These are phyloP conservation scores for Apteryx mantelli DNA, from an alignment of 2,113 vertebrate species.

Conservation along the genomic window DNA sequence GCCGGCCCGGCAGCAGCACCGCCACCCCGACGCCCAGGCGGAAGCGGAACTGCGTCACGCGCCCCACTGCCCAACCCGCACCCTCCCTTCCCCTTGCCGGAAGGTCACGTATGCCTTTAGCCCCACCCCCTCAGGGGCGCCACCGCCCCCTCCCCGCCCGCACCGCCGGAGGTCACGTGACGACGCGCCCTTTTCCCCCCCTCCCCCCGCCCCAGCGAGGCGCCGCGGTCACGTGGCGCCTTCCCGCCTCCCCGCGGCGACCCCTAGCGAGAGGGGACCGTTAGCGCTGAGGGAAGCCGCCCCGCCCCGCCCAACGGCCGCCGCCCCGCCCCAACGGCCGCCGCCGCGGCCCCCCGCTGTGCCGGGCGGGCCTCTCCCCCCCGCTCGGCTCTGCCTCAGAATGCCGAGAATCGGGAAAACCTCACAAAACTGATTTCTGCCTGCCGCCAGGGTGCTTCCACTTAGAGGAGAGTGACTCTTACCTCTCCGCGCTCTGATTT, in stretches of 20 bases:
- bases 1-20: not conserved
- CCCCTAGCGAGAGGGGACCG: not conserved
- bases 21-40: not conserved
- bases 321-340: not conserved
- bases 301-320: not conserved
- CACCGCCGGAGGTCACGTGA: not conserved
- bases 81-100: not conserved
- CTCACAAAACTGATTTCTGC: too few species aligned
- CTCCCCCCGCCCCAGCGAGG: rapidly evolving
- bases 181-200: rapidly evolving
- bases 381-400: too few species aligned
- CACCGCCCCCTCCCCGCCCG: not conserved
- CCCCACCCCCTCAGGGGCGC: not conserved
- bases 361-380: too few species aligned
- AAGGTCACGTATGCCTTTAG: not conserved
- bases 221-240: not conserved
- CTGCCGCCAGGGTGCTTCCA: not conserved
- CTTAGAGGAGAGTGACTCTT: too few species aligned
- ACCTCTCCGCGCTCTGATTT: not conserved
- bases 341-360: too few species aligned
- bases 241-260: not conserved
- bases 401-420: too few species aligned
- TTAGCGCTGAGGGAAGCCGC: not conserved
- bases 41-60: not conserved
- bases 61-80: not conserved